Evolutionary conservation across 2,113 vertebrate genomes (phyloP), one percentile per base, ranked within the genome.

Genomic region (Gallinago jamesoni): DNA sequence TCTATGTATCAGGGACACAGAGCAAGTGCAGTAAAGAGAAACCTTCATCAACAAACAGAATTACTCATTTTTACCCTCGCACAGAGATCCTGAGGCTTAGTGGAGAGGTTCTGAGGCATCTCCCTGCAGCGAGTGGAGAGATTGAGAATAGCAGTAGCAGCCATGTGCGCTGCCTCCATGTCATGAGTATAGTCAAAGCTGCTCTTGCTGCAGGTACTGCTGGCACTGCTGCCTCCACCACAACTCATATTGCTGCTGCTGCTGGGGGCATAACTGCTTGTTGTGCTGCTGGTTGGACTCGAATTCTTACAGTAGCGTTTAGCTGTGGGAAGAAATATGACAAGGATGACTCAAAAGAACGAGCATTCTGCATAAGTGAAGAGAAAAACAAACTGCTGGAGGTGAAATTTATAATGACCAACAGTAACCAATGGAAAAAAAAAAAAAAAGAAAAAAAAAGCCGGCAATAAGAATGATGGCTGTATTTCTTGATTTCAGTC

Each of bases 161-260:
- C 99, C 99, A 99, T 99, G 98, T 99, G 99, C 1, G 99, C 99
- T 2, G 99, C 99, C 98, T 99, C 99, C 99, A 99, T 98, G 98
- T 99, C 99, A 72, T 99, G 99, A 33, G 98, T 99, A 98, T 99
- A 99, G 98, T 99, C 99, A 83, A 99, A 99, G 98, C 99, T 99
- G 99, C 99, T 99, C 97, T 99, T 99, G 98, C 99, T 99, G 98
- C 99, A 99, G 78, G 99, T 99, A 98, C 99, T 99, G 98, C 99
- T 99, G 97, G 99, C 99, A 76, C 99, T 99, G 98, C 99, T 99
- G 96, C 99, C 99, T 68, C 98, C 99, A 22, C 98, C 98, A 82
- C 99, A 99, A 81, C 99, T 99, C 96, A 99, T 98, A 97, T 99
- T 99, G 97, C 99, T 99, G 98, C 99, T 99, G 98, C 99, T 99